Evolutionary conservation across 2,113 vertebrate species (phyloP).

Genomic region (Bos taurus): DNA sequence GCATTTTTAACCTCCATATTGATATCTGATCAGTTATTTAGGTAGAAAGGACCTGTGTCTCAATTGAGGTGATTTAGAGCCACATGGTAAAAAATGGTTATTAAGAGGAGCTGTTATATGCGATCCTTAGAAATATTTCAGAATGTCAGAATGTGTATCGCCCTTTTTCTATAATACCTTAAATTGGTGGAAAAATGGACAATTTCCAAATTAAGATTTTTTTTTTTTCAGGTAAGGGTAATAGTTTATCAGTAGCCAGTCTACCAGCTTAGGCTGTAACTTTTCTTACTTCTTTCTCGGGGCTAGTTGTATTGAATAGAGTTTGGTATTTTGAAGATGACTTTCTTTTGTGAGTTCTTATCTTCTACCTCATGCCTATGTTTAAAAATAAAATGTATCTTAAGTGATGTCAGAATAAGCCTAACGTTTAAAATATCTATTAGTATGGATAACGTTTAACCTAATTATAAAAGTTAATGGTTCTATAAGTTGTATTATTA

Average conservation of each 20-base stretch:
- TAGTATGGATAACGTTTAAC: constrained; percentile 26
- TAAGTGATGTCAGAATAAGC: constrained; percentile 44
- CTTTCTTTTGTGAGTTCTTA: constrained; percentile 53
- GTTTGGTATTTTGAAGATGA: constrained; percentile 32
- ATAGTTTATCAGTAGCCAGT: constrained; percentile 27
- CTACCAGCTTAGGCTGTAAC: neutral
- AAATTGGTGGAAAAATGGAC: neutral
- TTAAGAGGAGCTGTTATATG: neutral
- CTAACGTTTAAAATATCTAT: constrained; percentile 45
- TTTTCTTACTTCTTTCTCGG: constrained; percentile 33
- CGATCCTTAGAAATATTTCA: neutral
- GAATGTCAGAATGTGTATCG: neutral
- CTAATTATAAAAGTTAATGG: constrained; percentile 28
- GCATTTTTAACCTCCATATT: constrained; percentile 34
- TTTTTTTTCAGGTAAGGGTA: neutral
- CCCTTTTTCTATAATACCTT: neutral
- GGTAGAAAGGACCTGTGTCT: neutral
- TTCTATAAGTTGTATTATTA: constrained; percentile 17
- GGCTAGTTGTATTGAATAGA: constrained; percentile 23
- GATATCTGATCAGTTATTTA: neutral
- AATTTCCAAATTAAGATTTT: constrained; percentile 22
- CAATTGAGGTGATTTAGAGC: neutral
- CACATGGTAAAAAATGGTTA: neutral
- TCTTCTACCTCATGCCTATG: constrained; percentile 63
- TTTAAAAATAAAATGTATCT: constrained; percentile 50